phyloP scores from a whole-genome alignment of 2,113 vertebrate genomes.

The Xerus inauris region DNA sequence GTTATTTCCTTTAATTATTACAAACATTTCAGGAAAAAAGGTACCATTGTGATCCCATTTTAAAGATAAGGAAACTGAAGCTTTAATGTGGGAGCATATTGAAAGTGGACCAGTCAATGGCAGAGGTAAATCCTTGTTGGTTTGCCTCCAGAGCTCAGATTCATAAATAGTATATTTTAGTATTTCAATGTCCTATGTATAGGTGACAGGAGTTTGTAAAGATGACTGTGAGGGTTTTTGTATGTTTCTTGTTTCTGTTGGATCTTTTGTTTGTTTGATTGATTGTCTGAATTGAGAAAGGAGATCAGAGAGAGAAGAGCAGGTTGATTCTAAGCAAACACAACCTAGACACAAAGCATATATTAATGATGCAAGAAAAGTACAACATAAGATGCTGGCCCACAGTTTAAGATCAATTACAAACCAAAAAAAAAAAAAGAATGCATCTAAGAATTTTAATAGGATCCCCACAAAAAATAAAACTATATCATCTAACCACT shows the following conservation, averaged over 20 bases:
- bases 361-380: neutral
- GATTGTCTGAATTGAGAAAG: neutral
- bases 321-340: neutral
- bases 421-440: neutral
- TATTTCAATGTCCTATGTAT: neutral
- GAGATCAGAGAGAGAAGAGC: neutral
- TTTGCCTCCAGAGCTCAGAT: neutral
- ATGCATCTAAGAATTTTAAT: neutral
- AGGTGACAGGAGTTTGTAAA: neutral
- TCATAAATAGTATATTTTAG: neutral
- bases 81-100: neutral
- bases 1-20: neutral
- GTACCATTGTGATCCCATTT: neutral
- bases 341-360: neutral
- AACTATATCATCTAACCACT: neutral
- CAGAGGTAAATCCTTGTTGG: neutral
- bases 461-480: constrained; percentile 2
- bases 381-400: neutral
- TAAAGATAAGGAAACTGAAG: neutral
- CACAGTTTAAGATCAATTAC: neutral
- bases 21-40: constrained; percentile 4
- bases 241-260: neutral
- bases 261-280: neutral
- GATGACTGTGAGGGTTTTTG: neutral
- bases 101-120: neutral